phyloP scores from a whole-genome alignment of 2,797 vertebrate genomes.

The Champsocephalus esox region DNA sequence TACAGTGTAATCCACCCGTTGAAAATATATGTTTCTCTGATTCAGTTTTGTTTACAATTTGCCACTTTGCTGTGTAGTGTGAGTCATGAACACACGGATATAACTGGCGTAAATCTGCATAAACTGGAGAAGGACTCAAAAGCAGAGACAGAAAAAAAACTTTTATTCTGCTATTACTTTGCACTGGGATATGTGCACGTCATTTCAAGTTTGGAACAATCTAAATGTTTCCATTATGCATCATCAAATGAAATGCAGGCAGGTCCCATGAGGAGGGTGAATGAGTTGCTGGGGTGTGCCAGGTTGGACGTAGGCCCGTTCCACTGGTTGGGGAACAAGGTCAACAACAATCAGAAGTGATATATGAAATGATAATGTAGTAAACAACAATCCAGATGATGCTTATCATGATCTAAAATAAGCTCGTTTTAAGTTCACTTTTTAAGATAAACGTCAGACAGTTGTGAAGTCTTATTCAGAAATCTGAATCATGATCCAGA shows the following conservation, averaged over 20 bases:
- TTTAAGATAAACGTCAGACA: constrained; percentile 14
- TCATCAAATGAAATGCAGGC: neutral
- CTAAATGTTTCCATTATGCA: neutral
- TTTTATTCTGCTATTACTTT: neutral
- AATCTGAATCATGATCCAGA: neutral
- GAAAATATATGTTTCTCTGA: neutral
- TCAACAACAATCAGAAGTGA: no score
- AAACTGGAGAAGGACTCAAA: neutral
- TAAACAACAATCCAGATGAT: constrained; percentile 47
- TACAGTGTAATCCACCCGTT: neutral
- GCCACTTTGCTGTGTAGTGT: neutral
- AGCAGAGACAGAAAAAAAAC: neutral
- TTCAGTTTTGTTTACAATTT: constrained; percentile 27
- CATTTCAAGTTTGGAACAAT: neutral
- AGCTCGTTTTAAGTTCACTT: constrained; percentile 20
- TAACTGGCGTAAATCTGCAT: no score
- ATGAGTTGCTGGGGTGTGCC: constrained; percentile 18
- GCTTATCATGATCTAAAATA: constrained; percentile 54
- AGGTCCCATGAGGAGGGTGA: constrained; percentile 21
- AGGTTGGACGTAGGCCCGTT: constrained; percentile 16
- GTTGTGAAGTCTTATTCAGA: neutral
- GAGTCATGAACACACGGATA: neutral
- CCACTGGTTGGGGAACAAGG: no score
- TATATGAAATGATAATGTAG: constrained; percentile 62
- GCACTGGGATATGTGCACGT: neutral